These are phyloP conservation scores for Agrypnus murinus DNA, from an alignment of 2,888 invertebrate species.

Conservation along the genomic window DNA sequence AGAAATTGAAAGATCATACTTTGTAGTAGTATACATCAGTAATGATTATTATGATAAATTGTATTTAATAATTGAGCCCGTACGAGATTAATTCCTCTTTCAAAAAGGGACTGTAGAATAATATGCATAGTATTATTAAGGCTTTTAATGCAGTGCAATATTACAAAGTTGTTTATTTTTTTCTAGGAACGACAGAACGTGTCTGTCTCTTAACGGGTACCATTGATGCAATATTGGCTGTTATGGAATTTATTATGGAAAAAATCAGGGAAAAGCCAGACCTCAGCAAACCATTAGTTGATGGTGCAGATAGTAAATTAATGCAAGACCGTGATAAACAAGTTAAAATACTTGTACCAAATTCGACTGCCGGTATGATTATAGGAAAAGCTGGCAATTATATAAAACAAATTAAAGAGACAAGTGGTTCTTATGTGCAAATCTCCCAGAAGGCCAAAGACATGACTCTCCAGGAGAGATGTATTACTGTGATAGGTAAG, in stretches of 20 bases:
- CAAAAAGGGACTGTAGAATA: too few species aligned
- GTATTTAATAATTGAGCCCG: too few species aligned
- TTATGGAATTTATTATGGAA: slow-evolving; percentile 95
- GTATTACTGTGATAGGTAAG: slow-evolving; percentile 93
- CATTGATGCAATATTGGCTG: slow-evolving; percentile 92
- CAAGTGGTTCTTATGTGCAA: slow-evolving; percentile 95
- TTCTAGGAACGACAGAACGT: slow-evolving; percentile 91
- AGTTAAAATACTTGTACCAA: slow-evolving; percentile 97
- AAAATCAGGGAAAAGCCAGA: slow-evolving; percentile 97
- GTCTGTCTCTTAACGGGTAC: slow-evolving; percentile 95
- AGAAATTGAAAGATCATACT: too few species aligned
- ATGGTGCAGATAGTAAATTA: slow-evolving; percentile 86
- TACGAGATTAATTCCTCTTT: too few species aligned
- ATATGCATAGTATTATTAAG: too few species aligned
- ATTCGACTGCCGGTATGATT: slow-evolving; percentile 98
- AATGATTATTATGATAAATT: too few species aligned
- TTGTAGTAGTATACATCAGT: too few species aligned
- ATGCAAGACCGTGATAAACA: slow-evolving; percentile 93
- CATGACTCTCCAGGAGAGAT: slow-evolving; percentile 92
- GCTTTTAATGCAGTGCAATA: neutral
- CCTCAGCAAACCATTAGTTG: slow-evolving; percentile 85
- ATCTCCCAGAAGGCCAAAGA: slow-evolving; percentile 98
- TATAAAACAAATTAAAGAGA: slow-evolving; percentile 96
- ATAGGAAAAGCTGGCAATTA: slow-evolving; percentile 97
- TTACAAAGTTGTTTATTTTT: neutral